These are phyloP conservation scores for Aurelia aurita DNA, from an alignment of 30 jellyfish, hydroid and myxozoan species.

Conservation along the genomic window DNA sequence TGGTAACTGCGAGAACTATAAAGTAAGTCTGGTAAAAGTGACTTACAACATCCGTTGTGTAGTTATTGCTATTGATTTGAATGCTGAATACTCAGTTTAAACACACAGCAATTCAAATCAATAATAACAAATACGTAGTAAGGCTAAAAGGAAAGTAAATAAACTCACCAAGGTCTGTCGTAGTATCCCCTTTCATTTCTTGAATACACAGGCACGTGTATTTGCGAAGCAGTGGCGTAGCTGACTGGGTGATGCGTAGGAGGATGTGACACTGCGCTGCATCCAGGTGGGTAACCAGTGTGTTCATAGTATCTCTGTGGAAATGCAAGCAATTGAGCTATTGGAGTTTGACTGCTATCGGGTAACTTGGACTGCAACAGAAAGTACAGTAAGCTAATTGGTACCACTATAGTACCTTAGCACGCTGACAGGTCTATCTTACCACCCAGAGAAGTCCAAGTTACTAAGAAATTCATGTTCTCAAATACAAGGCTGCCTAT, in stretches of 20 bases:
- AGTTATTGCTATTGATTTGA: too few relatives aligned
- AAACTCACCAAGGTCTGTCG: constrained; percentile 88
- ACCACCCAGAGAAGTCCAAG: too few relatives aligned
- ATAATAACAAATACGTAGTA: too few relatives aligned
- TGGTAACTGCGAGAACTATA: too few relatives aligned
- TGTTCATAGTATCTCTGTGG: constrained; percentile 94
- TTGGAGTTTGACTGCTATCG: constrained; percentile 75
- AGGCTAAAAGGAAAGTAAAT: neutral
- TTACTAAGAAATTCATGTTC: too few relatives aligned
- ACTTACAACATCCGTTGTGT: too few relatives aligned
- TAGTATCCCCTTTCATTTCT: constrained; percentile 87
- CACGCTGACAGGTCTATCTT: neutral
- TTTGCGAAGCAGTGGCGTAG: constrained; percentile 83
- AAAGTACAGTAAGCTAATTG: constrained; percentile 44
- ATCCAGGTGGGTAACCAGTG: constrained; percentile 86
- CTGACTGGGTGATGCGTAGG: constrained; percentile 85
- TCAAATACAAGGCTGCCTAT: too few relatives aligned
- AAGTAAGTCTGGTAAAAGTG: too few relatives aligned
- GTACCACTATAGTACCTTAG: constrained; percentile 27
- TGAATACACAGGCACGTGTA: constrained; percentile 88
- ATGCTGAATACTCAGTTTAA: too few relatives aligned
- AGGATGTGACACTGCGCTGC: constrained; percentile 70
- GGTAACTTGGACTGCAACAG: constrained; percentile 71
- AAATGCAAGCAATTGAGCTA: constrained; percentile 79
- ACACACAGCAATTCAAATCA: too few relatives aligned